Evolutionary conservation across 2,888 invertebrate genomes (phyloP).

Genomic region (Polyommatus iphigenia): DNA sequence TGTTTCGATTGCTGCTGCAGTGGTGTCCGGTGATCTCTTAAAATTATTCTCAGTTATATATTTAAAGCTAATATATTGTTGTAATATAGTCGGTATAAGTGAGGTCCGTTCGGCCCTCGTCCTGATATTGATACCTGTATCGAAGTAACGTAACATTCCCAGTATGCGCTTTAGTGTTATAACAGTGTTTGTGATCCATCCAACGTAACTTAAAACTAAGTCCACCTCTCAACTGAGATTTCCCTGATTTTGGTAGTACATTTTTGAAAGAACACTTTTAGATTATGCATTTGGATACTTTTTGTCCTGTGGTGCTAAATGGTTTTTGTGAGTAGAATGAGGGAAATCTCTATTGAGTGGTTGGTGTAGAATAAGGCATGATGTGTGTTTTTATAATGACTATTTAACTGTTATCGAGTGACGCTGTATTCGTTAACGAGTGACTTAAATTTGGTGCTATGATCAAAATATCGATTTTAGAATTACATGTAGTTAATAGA

Average conservation of each 20-base stretch:
- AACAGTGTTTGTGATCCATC: conserved; percentile 79
- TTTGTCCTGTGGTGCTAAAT: background rate
- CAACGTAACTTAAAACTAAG: conserved; percentile 57
- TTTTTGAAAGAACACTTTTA: background rate
- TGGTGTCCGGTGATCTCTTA: conserved; percentile 74
- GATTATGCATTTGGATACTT: background rate
- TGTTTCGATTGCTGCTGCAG: conserved; percentile 59
- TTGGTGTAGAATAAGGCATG: conserved; percentile 68
- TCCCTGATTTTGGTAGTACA: background rate
- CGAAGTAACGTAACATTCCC: conserved; percentile 74
- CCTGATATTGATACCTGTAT: conserved; percentile 77
- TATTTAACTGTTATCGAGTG: conserved; percentile 51
- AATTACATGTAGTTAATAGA: conserved; percentile 46
- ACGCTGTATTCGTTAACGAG: conserved; percentile 54
- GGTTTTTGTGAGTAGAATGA: background rate
- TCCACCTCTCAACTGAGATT: background rate
- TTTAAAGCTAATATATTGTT: conserved; percentile 66
- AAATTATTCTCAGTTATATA: conserved; percentile 64
- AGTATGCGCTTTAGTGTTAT: conserved; percentile 74
- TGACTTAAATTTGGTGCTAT: conserved; percentile 47
- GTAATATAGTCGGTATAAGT: conserved; percentile 62
- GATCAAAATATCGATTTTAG: conserved; percentile 38
- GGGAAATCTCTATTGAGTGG: background rate
- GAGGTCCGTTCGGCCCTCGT: conserved; percentile 52
- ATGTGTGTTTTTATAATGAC: conserved; percentile 64